A percentile compares a stretch with the other conserved stretches of the same genome.
phyloP scores from a whole-genome alignment of 1,140 invertebrate species.

The Lerema accius region DNA sequence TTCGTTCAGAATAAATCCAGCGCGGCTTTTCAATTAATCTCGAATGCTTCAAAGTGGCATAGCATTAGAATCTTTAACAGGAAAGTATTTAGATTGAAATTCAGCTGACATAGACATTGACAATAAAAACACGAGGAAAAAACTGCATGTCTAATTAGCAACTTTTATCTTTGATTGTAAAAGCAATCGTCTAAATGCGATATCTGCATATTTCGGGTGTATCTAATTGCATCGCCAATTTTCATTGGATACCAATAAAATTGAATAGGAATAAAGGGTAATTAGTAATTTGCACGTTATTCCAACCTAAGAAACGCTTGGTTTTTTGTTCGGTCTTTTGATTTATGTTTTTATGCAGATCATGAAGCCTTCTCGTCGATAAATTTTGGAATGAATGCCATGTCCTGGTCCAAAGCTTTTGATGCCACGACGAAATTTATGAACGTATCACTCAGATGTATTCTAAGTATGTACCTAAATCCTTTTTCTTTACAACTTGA shows the following conservation, averaged over 20 bases:
- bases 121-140: constrained; percentile 35
- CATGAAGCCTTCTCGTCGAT: constrained; percentile 45
- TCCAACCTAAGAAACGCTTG: constrained; percentile 28
- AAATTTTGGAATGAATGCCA: constrained; percentile 52
- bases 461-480: constrained; percentile 45
- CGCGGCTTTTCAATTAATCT: background rate
- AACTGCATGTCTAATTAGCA: constrained; percentile 58
- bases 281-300: constrained; percentile 59
- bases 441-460: constrained; percentile 55
- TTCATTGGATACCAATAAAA: constrained; percentile 54
- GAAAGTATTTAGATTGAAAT: constrained; percentile 9
- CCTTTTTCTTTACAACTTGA: constrained; percentile 51
- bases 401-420: constrained; percentile 44
- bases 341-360: constrained; percentile 60
- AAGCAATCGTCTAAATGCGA: constrained; percentile 44
- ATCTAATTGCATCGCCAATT: constrained; percentile 59
- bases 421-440: constrained; percentile 61
- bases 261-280: constrained; percentile 50
- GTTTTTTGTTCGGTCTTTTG: constrained; percentile 49
- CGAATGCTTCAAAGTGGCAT: background rate
- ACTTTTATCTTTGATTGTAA: constrained; percentile 47
- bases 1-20: background rate
- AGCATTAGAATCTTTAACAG: constrained; percentile 6
- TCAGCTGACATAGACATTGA: constrained; percentile 20
- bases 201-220: constrained; percentile 53